A percentile compares a stretch with the other conserved stretches of the same genome.
These are phyloP conservation scores for Xiphophorus maculatus DNA, from an alignment of 2,113 vertebrate genomes.

Conservation along the genomic window DNA sequence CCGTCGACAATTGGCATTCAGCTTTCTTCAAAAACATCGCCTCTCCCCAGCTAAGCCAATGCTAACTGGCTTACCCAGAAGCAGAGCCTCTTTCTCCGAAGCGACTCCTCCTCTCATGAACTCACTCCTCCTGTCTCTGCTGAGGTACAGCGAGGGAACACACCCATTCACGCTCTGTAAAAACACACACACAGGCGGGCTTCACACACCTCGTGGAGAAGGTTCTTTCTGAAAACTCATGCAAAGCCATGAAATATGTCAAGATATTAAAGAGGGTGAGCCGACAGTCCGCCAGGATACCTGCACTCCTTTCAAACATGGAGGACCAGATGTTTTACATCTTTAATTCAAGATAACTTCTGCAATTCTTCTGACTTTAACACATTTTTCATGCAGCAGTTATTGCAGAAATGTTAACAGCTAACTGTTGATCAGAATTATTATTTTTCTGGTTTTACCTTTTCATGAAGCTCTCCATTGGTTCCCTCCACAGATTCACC, in stretches of 20 bases:
- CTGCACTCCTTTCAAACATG: background rate
- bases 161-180: conserved; percentile 46
- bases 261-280: no score
- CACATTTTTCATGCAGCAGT: background rate
- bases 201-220: background rate
- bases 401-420: background rate
- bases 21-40: background rate
- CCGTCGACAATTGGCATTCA: background rate
- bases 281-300: background rate
- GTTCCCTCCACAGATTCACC: conserved; percentile 40
- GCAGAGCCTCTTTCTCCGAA: conserved; percentile 67
- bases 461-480: conserved; percentile 48
- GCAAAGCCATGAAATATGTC: background rate
- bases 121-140: conserved; percentile 52
- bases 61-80: conserved; percentile 51
- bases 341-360: background rate
- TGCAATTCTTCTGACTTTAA: background rate
- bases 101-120: conserved; percentile 39
- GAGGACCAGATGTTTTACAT: background rate
- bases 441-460: conserved; percentile 47
- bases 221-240: background rate
- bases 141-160: conserved; percentile 30
- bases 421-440: background rate
- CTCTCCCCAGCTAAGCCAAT: background rate
- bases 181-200: background rate